phyloP scores from a whole-genome alignment of 2,888 invertebrate genomes.

The Ochropleura leucogaster region DNA sequence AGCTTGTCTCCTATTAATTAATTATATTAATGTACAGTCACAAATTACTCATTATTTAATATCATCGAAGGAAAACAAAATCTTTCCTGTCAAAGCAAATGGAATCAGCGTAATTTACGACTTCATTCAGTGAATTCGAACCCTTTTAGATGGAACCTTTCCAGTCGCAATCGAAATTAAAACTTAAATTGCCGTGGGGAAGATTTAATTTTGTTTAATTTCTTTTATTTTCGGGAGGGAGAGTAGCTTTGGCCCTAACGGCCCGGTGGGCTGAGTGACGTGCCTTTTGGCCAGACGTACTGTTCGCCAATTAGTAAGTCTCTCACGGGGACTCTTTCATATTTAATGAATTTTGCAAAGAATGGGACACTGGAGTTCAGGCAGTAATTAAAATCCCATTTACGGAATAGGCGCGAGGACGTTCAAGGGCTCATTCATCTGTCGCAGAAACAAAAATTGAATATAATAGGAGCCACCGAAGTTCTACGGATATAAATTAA shows the following conservation, averaged over 20 bases:
- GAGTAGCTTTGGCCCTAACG: constrained; percentile 61
- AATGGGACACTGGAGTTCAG: constrained; percentile 72
- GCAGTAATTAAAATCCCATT: constrained; percentile 81
- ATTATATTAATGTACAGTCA: constrained; percentile 34
- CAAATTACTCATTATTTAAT: constrained; percentile 45
- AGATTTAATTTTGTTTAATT: constrained; percentile 75
- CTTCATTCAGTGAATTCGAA: constrained; percentile 67
- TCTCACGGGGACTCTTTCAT: constrained; percentile 64
- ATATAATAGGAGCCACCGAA: constrained; percentile 53
- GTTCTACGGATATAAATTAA: constrained; percentile 38
- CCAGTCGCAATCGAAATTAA: constrained; percentile 67
- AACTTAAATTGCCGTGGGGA: constrained; percentile 73
- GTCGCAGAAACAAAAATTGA: constrained; percentile 64
- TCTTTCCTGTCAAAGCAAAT: constrained; percentile 69
- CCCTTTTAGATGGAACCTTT: constrained; percentile 69
- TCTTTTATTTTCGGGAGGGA: constrained; percentile 48
- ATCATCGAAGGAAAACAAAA: constrained; percentile 40
- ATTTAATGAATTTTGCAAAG: constrained; percentile 77
- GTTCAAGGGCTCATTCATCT: constrained; percentile 62
- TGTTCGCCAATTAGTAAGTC: constrained; percentile 77
- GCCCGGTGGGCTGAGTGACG: constrained; percentile 67
- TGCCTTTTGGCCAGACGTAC: constrained; percentile 75
- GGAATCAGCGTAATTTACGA: constrained; percentile 71
- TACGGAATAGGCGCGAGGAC: constrained; percentile 69
- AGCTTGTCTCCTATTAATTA: constrained; percentile 18